Evolutionary conservation across 2,888 invertebrate species (phyloP), one percentile per base, ranked within the genome.

Genomic region (Lasius fuliginosus): DNA sequence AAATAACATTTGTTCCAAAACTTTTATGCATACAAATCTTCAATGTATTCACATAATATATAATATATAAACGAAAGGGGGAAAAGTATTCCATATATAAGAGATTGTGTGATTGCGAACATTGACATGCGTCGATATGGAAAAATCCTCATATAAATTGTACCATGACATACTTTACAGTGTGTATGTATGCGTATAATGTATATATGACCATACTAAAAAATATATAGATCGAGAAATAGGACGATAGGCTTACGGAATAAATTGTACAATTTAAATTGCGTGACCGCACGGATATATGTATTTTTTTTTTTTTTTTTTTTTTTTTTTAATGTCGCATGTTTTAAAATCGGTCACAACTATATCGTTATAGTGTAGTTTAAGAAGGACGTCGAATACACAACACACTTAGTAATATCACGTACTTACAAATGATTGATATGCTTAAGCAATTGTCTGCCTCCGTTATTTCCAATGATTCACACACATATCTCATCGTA

Each of bases 371-470:
- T 68, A 88, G 64, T 82, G 75, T 85, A 82, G 81, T 85, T 86
- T 58, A 84, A 85, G 85, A 74, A 84, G 87, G 84, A 89, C 82
- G 83, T 90, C 85, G 83, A 86, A 82, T 90, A 67, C 49, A 53
- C 49, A 90, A 86, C 88, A 90, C 86, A 84, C 69, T 84, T 88
- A 90, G 90, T 90, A 92, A 87, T 92, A 92, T 93, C 90, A 91
- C 87, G 90, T 89, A 92, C 88, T 92, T 90, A 92, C 85, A 90
- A 92, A 92, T 93, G 92, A 92, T 92, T 93, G 92, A 93, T 92
- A 93, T 93, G 93, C 93, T 91, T 89, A 83, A 89, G 92, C 89
- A 92, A 90, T 88, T 89, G 88, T 89, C 76, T 88, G 84, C 85
- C 87, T 76, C 73, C 73, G 88, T 87, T 71, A 36, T 67, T 49